phyloP scores from a whole-genome alignment of 1,140 invertebrate genomes.

The Oreohelix idahoensis region DNA sequence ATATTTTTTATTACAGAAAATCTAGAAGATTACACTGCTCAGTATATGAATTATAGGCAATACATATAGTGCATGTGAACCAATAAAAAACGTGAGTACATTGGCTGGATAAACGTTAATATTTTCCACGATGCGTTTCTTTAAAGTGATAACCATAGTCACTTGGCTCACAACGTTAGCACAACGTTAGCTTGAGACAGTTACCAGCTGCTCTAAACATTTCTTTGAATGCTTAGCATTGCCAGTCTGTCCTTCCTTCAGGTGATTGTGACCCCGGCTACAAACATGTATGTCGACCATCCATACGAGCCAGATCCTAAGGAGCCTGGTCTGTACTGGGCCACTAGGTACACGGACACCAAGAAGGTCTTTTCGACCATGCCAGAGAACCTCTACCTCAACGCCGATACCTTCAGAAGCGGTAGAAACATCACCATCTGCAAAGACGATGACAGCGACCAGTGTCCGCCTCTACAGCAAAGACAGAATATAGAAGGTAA shows the following conservation, averaged over 20 bases:
- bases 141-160: too few relatives aligned
- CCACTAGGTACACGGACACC: constrained; percentile 47
- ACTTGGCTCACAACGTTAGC: too few relatives aligned
- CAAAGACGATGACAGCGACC: constrained; percentile 38
- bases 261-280: constrained; percentile 64
- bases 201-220: too few relatives aligned
- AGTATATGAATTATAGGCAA: too few relatives aligned
- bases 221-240: too few relatives aligned
- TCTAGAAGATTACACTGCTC: too few relatives aligned
- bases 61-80: too few relatives aligned
- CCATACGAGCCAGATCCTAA: constrained; percentile 67
- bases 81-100: too few relatives aligned
- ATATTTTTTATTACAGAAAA: too few relatives aligned
- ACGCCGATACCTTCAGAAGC: constrained; percentile 52
- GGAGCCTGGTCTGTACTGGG: constrained; percentile 66
- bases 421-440: constrained; percentile 46
- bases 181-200: too few relatives aligned
- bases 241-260: constrained; percentile 37
- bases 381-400: constrained; percentile 57
- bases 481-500: constrained; percentile 62
- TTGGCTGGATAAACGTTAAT: too few relatives aligned
- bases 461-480: constrained; percentile 51
- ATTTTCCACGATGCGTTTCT: too few relatives aligned
- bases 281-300: constrained; percentile 68
- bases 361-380: constrained; percentile 53